Conservation (phyloP, 2,888 invertebrate species). For the Troglohyphantes excavatus region DNA sequence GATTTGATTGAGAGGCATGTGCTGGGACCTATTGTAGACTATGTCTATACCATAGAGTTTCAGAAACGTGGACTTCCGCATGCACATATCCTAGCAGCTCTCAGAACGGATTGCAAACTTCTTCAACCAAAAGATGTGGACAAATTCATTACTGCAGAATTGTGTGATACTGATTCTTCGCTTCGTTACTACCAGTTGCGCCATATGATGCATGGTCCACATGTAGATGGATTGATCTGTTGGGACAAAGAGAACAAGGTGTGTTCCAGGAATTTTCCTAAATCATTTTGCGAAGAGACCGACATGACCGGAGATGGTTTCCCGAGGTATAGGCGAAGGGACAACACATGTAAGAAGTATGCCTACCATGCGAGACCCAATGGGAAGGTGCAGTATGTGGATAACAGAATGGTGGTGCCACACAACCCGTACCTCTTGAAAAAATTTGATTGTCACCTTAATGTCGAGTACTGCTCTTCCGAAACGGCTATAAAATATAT, state of each 20-base stretch:
- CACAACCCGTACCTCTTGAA: no score
- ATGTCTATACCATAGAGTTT: constrained; percentile 14
- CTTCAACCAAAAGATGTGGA: constrained; percentile 6
- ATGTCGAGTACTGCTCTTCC: no score
- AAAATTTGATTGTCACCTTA: no score
- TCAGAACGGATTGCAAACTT: not conserved
- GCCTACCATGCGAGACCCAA: not conserved
- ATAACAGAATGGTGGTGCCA: no score
- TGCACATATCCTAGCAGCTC: constrained; percentile 3
- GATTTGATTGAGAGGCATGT: constrained; percentile 9
- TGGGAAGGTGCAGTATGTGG: not conserved
- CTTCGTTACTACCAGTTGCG: no score
- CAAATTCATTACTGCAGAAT: constrained; percentile 9
- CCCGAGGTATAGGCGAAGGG: not conserved
- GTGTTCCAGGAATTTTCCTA: no score
- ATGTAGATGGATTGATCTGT: no score
- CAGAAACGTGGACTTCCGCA: constrained; percentile 2
- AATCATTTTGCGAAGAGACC: constrained; percentile 2
- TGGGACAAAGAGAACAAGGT: no score
- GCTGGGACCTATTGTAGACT: constrained; percentile 9
- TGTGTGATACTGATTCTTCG: not conserved
- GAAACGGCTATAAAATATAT: no score
- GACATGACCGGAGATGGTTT: constrained; percentile 11
- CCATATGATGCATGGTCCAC: no score
- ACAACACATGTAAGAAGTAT: not conserved